Conservation (phyloP, 2,888 invertebrate species). For the Trichogramma dendrolimi region DNA sequence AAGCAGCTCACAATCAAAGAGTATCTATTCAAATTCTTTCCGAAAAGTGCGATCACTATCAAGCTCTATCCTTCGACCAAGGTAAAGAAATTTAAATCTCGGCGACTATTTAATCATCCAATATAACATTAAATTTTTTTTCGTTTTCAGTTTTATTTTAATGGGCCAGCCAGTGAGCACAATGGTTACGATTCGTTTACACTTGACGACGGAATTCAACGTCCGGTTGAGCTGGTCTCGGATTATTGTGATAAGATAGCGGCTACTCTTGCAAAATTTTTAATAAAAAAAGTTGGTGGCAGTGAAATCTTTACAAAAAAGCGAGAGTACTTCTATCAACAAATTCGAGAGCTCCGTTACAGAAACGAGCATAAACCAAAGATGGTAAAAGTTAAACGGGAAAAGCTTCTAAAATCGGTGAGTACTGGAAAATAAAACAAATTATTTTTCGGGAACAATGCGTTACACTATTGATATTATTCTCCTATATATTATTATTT, state of each 20-base stretch:
- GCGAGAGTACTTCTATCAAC: conserved; percentile 68
- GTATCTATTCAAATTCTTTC: conserved; percentile 87
- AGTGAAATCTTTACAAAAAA: conserved; percentile 86
- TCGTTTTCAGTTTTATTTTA: conserved; percentile 65
- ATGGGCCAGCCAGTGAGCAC: conserved; percentile 56
- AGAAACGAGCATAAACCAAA: conserved; percentile 84
- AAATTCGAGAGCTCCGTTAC: conserved; percentile 77
- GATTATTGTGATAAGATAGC: conserved; percentile 86
- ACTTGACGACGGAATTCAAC: conserved; percentile 88
- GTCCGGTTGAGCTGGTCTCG: conserved; percentile 75
- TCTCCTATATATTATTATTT: not conserved
- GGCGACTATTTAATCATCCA: not conserved
- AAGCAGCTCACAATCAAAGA: conserved; percentile 91
- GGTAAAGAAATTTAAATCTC: conserved; percentile 53
- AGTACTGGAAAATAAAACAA: conserved; percentile 33
- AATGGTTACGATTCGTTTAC: conserved; percentile 63
- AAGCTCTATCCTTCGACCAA: conserved; percentile 91
- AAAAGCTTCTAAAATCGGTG: conserved; percentile 75
- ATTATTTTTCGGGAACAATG: no score
- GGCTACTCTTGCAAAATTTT: conserved; percentile 86
- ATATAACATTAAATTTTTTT: conserved; percentile 1
- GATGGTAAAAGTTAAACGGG: conserved; percentile 74
- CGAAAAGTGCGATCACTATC: conserved; percentile 85
- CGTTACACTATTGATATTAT: no score
- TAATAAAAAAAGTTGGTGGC: conserved; percentile 89